phyloP scores from a whole-genome alignment of 2,888 invertebrate genomes.

The Theodoxus fluviatilis region DNA sequence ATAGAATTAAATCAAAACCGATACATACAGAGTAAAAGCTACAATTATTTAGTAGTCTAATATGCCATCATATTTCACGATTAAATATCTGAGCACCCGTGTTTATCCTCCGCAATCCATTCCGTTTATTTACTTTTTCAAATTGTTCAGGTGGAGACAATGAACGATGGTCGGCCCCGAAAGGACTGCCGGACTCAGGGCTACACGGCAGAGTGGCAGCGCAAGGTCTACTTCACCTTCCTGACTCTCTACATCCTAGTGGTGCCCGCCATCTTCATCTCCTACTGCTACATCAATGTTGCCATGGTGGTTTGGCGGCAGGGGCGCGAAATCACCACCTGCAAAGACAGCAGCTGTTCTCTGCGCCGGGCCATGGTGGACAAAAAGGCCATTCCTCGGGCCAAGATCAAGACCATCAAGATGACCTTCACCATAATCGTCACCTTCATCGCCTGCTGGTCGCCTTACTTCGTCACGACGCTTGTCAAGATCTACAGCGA shows the following conservation, averaged over 20 bases:
- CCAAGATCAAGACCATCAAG: constrained; percentile 67
- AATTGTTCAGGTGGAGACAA: constrained; percentile 52
- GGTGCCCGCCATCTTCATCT: constrained; percentile 64
- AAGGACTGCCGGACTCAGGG: constrained; percentile 62
- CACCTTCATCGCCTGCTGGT: constrained; percentile 67
- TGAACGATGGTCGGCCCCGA: constrained; percentile 56
- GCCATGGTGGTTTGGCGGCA: constrained; percentile 65
- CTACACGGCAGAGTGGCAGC: constrained; percentile 66
- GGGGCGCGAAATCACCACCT: constrained; percentile 42
- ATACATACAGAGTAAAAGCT: too few species aligned
- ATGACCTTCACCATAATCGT: constrained; percentile 67
- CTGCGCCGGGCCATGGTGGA: constrained; percentile 44
- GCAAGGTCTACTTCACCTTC: constrained; percentile 66
- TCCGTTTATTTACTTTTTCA: too few species aligned
- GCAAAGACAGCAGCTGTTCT: constrained; percentile 27
- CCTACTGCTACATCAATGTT: constrained; percentile 66
- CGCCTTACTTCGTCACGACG: constrained; percentile 67
- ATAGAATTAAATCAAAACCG: too few species aligned
- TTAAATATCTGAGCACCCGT: too few species aligned
- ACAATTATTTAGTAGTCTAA: too few species aligned
- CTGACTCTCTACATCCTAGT: constrained; percentile 65
- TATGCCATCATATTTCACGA: too few species aligned
- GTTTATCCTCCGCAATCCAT: too few species aligned
- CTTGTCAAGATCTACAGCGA: constrained; percentile 65
- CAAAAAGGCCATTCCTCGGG: constrained; percentile 63